Evolutionary conservation across 1,140 invertebrate genomes (phyloP).

Genomic region (Ceratina calcarata): DNA sequence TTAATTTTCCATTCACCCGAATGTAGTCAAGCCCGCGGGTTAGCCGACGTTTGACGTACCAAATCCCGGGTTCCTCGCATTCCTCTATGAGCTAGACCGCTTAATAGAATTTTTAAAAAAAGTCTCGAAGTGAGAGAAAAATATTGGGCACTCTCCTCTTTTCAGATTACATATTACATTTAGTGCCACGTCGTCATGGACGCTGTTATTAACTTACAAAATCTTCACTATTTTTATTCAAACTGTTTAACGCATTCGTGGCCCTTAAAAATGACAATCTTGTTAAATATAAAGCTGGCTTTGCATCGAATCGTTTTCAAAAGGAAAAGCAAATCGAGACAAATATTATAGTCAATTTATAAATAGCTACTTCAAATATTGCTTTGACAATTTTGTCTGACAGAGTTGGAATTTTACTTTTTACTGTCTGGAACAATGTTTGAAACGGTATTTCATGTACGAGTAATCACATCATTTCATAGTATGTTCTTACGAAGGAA

Average conservation of each 20-base stretch:
- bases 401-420: too few relatives aligned
- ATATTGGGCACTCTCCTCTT: too few relatives aligned
- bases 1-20: constrained; percentile 71
- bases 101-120: constrained; percentile 36
- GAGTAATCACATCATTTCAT: too few relatives aligned
- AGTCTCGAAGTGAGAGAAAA: neutral
- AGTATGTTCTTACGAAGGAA: too few relatives aligned
- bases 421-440: too few relatives aligned
- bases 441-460: too few relatives aligned
- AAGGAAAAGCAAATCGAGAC: too few relatives aligned
- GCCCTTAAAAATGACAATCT: neutral
- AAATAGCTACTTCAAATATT: too few relatives aligned
- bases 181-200: too few relatives aligned
- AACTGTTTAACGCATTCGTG: neutral
- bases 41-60: constrained; percentile 57
- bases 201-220: constrained; percentile 4
- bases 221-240: neutral
- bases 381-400: too few relatives aligned
- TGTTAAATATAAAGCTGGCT: neutral
- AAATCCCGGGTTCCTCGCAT: constrained; percentile 41
- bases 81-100: constrained; percentile 40
- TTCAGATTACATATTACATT: neutral
- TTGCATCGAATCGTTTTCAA: too few relatives aligned
- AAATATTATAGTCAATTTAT: too few relatives aligned
- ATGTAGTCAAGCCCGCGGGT: constrained; percentile 44